Base-by-base conservation (phyloP, 2,888 invertebrate genomes). In the Pandemis corylana region DNA sequence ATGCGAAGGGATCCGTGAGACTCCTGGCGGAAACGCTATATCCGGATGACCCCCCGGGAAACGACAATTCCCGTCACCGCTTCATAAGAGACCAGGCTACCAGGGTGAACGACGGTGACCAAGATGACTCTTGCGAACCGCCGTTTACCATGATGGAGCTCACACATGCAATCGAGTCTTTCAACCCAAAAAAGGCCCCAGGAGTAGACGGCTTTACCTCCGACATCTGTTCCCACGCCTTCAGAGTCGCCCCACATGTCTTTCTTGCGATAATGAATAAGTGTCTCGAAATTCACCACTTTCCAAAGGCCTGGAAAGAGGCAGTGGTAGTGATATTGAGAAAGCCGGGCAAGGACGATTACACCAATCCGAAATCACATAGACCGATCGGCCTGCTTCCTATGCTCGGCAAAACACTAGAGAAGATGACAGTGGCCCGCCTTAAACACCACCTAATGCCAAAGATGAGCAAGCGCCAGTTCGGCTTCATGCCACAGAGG, bases 111-210 rank as follows among this genome's bases (percentile, higher is more conserved):
- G 36, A 5, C 1, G 10, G 12, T 9, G 46, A 10, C 4, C 59
- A 69, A 15, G 44, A 20, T 69, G 68, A 51, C 9, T 4, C n/a
- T 5, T n/a, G 13, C 42, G 76, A 77, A 10, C 77, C 76, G 7
- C 69, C 76, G 0, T 78, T 77, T 59, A 71, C 75, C 0, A 20
- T n/a, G 28, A 13, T 10, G 5, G 75, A 78, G 42, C 42, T 76
- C 9, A 15, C n/a, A 0, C 59, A 44, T 9, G 67, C 71, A 7
- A 28, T 13, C 1, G 36, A 12, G 12, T n/a, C n/a, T 7, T 67
- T 78, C 28, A 76, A 76, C 44, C 79, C 79, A 0, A 77, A 75
- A 46, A 79, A 78, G 68, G 75, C 79, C 5, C 79, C 79, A 0
- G 78, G 79, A 5, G 41, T 15, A 0, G 79, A 79, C 12, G 78